Conservation (phyloP, 2,888 invertebrate species). For the Phanerotoma sp. region DNA sequence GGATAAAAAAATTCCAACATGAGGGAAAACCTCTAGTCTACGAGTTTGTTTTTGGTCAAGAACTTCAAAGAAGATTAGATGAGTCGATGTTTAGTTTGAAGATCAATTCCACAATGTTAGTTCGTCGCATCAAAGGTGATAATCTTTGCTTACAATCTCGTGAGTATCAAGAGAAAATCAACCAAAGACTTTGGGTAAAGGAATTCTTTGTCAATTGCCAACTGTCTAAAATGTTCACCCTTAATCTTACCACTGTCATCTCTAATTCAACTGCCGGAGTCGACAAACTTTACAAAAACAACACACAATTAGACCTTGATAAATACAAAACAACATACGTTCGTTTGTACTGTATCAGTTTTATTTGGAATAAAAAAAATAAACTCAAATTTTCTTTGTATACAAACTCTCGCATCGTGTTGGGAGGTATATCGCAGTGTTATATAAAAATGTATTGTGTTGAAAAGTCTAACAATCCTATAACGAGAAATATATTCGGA, state of each 20-base stretch:
- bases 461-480: conserved; percentile 32
- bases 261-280: conserved; percentile 3
- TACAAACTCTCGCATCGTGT: background rate
- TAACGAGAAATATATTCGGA: conserved; percentile 29
- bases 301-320: no score
- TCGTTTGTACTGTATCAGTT: no score
- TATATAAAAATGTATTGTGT: conserved; percentile 24
- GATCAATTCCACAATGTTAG: conserved; percentile 26
- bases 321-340: no score
- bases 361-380: no score
- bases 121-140: conserved; percentile 33
- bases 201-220: background rate
- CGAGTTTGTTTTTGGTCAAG: conserved; percentile 9
- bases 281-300: no score
- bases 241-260: conserved; percentile 8
- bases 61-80: conserved; percentile 10
- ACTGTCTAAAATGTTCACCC: conserved; percentile 37
- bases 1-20: background rate
- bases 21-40: background rate
- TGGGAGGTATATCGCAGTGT: background rate
- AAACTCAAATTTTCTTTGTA: conserved; percentile 5
- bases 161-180: conserved; percentile 6
- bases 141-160: conserved; percentile 32
- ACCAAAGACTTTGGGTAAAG: conserved; percentile 24
- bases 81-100: conserved; percentile 14